Evolutionary conservation across 1,140 invertebrate species (phyloP).

Genomic region (Muscidifurax raptorellus): DNA sequence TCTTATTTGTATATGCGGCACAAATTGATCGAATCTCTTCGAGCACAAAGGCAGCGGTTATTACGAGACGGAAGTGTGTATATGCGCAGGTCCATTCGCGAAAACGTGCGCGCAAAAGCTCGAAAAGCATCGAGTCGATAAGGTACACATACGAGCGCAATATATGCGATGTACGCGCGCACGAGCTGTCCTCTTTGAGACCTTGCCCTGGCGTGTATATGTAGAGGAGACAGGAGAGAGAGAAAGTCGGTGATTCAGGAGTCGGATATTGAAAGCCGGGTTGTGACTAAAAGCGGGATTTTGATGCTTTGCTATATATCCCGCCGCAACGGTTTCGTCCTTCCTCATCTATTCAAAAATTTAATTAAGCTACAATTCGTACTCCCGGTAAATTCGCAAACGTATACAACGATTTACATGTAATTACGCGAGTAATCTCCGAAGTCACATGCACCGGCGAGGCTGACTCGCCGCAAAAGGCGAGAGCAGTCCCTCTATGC

Average conservation of each 20-base stretch:
- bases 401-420: no score
- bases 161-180: not conserved
- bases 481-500: not conserved
- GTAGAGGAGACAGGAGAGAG: not conserved
- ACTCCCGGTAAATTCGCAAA: no score
- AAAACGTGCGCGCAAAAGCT: not conserved
- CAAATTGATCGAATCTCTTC: slow-evolving; percentile 29
- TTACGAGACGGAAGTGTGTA: not conserved
- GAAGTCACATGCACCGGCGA: not conserved
- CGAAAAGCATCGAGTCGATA: not conserved
- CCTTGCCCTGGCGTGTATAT: no score
- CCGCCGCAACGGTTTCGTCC: not conserved
- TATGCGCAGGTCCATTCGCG: not conserved
- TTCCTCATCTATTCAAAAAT: no score
- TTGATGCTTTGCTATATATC: no score
- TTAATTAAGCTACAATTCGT: no score
- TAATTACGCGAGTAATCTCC: no score
- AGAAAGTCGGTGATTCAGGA: not conserved
- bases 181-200: not conserved
- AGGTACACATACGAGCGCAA: not conserved
- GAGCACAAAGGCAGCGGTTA: not conserved
- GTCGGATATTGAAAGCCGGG: slow-evolving; percentile 40
- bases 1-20: not conserved
- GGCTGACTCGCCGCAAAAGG: not conserved
- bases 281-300: not conserved